Conservation (phyloP, 2,888 invertebrate species). For the Lasioglossum vierecki region DNA sequence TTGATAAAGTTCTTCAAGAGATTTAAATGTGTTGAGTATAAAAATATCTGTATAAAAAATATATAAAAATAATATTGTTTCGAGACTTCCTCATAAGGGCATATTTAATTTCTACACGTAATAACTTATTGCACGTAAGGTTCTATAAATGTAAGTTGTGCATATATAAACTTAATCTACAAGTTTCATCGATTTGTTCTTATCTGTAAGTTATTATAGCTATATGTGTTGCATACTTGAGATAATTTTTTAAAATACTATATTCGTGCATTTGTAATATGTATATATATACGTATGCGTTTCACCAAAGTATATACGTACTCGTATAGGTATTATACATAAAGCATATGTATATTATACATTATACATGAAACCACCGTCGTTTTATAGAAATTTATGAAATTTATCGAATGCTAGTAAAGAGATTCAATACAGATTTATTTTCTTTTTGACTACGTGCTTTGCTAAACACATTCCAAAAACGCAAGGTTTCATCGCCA, state of each 20-base stretch:
- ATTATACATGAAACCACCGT: constrained; percentile 59
- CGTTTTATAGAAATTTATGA: constrained; percentile 83
- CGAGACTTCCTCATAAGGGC: constrained; percentile 57
- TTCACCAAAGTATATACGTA: constrained; percentile 32
- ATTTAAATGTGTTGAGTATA: constrained; percentile 52
- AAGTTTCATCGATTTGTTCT: constrained; percentile 49
- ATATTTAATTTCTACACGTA: constrained; percentile 57
- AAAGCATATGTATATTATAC: constrained; percentile 47
- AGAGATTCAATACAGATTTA: constrained; percentile 96
- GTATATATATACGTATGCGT: neutral
- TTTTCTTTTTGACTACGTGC: constrained; percentile 97
- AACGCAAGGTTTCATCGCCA: constrained; percentile 98
- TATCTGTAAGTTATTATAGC: constrained; percentile 56
- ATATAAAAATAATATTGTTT: constrained; percentile 59
- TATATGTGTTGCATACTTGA: constrained; percentile 56
- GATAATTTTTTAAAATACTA: constrained; percentile 63
- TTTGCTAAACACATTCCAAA: constrained; percentile 99
- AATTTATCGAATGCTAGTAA: constrained; percentile 92
- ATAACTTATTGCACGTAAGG: constrained; percentile 79
- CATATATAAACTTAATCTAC: constrained; percentile 63
- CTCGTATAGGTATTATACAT: constrained; percentile 10
- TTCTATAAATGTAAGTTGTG: constrained; percentile 75
- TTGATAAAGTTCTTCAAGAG: constrained; percentile 19
- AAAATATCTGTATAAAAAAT: constrained; percentile 66
- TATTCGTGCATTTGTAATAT: constrained; percentile 40